Evolutionary conservation across 2,797 vertebrate genomes (phyloP).

Genomic region (Myiotriccus ornatus): DNA sequence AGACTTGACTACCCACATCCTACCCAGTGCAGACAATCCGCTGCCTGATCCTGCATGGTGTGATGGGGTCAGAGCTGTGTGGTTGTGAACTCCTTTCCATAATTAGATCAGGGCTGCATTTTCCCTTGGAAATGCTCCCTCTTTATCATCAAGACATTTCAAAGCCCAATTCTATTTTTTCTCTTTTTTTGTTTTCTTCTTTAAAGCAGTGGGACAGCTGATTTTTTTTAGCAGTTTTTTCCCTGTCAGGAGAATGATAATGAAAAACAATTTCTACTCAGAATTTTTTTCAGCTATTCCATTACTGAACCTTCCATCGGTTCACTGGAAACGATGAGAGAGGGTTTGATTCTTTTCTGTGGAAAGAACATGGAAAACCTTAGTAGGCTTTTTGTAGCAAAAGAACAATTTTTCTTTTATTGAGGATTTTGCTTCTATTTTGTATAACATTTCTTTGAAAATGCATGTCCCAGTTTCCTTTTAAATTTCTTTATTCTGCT

Average conservation of each 20-base stretch:
- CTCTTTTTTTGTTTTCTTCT: neutral
- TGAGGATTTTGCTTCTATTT: conserved; percentile 29
- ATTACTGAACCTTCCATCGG: neutral
- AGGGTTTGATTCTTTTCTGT: conserved; percentile 20
- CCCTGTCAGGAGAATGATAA: neutral
- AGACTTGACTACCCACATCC: neutral
- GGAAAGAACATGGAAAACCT: conserved; percentile 3
- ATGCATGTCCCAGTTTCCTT: neutral
- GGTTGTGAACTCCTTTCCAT: neutral
- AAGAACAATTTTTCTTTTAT: conserved; percentile 35
- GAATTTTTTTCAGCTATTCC: conserved; percentile 18
- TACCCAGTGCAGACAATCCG: neutral
- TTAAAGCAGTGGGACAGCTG: neutral
- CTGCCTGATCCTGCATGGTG: neutral
- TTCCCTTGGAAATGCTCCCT: conserved; percentile 16
- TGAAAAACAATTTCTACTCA: conserved; percentile 12
- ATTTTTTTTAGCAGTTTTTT: conserved; percentile 1
- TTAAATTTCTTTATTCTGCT: conserved; percentile 19
- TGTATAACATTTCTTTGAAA: conserved; percentile 22
- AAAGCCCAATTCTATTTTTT: neutral
- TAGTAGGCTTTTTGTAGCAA: neutral
- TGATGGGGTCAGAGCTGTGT: neutral
- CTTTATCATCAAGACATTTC: neutral
- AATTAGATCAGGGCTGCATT: conserved; percentile 26
- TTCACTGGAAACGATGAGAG: conserved; percentile 16